phyloP scores from a whole-genome alignment of 2,113 vertebrate species.

The Toxotes chatareus region DNA sequence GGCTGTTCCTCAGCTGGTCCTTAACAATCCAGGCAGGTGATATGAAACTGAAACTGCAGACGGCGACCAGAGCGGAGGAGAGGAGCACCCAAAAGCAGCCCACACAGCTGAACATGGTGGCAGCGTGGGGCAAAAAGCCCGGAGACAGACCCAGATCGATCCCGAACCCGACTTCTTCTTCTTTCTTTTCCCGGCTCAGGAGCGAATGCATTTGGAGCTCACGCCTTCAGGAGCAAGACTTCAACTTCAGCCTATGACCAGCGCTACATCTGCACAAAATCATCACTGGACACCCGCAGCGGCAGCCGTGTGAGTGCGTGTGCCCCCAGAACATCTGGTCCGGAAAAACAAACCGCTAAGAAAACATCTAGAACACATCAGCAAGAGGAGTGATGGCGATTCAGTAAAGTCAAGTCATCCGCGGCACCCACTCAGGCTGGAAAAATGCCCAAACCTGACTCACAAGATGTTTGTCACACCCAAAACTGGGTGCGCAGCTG shows the following conservation, averaged over 20 bases:
- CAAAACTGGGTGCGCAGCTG: conserved; percentile 62
- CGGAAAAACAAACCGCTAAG: not conserved
- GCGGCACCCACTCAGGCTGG: conserved; percentile 25
- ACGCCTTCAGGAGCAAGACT: conserved; percentile 68
- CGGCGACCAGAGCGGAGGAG: conserved; percentile 88
- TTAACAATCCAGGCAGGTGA: conserved; percentile 91
- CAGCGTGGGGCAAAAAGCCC: conserved; percentile 81
- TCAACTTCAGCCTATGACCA: conserved; percentile 61
- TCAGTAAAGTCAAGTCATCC: conserved; percentile 49
- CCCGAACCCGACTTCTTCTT: conserved; percentile 81
- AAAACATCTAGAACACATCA: conserved; percentile 29
- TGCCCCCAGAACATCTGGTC: conserved; percentile 61
- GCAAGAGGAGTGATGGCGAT: not conserved
- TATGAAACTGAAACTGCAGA: conserved; percentile 90
- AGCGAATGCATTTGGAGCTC: conserved; percentile 87
- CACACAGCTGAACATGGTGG: conserved; percentile 90
- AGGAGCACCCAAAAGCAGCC: conserved; percentile 92
- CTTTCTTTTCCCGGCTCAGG: conserved; percentile 86
- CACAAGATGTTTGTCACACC: conserved; percentile 71
- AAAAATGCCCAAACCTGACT: conserved; percentile 23
- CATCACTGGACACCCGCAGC: conserved; percentile 33
- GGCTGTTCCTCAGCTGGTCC: conserved; percentile 79
- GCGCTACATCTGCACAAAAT: conserved; percentile 52
- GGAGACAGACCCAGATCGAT: conserved; percentile 77
- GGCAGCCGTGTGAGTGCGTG: not conserved